Percentiles rank a stretch among this genome's conserved stretches.
These are phyloP conservation scores for Bujurquina vittata DNA, from an alignment of 2,113 vertebrate species.

Conservation along the genomic window DNA sequence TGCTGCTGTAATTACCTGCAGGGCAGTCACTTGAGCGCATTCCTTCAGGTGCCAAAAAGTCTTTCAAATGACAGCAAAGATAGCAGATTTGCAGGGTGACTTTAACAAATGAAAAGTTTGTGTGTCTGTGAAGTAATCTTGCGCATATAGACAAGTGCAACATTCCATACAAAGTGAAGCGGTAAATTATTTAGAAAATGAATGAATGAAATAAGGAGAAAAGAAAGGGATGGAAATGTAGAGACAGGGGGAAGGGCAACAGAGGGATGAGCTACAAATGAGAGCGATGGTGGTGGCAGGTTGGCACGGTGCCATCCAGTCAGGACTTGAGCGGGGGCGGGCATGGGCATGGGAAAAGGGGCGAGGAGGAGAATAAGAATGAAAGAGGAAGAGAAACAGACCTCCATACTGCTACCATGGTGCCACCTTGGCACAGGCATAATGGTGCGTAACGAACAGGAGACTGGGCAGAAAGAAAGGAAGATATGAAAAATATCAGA, in stretches of 20 bases:
- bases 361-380: conserved; percentile 73
- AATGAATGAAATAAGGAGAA: conserved; percentile 56
- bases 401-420: conserved; percentile 68
- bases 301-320: conserved; percentile 83
- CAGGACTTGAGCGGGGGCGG: conserved; percentile 80
- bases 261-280: conserved; percentile 78
- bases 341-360: conserved; percentile 76
- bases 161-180: conserved; percentile 18
- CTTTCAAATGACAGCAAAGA: conserved; percentile 41
- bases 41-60: conserved; percentile 72
- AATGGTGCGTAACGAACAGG: conserved; percentile 30
- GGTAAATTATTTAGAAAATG: conserved; percentile 49
- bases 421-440: conserved; percentile 73
- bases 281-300: conserved; percentile 80
- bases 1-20: conserved; percentile 70
- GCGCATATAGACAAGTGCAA: not conserved
- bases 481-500: conserved; percentile 34
- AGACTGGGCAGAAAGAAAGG: conserved; percentile 35
- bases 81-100: not conserved
- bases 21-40: conserved; percentile 45
- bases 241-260: conserved; percentile 78
- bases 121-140: not conserved
- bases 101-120: conserved; percentile 19
- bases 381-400: conserved; percentile 74
- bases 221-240: conserved; percentile 65